Conservation (phyloP, 2,888 invertebrate genomes). For the Mythimna loreyi region DNA sequence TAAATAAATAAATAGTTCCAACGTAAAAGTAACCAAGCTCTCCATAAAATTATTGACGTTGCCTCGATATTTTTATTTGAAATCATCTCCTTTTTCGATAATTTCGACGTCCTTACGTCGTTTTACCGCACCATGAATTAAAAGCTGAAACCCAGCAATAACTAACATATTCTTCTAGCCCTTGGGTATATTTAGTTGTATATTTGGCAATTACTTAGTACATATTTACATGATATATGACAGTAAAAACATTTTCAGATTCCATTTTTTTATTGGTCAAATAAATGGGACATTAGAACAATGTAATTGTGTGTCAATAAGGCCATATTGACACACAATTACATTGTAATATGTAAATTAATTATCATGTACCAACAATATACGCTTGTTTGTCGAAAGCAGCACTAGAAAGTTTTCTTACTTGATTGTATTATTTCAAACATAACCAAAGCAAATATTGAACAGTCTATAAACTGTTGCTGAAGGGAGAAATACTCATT, state of each 20-base stretch:
- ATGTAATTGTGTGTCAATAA: too few relatives aligned
- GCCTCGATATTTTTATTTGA: neutral
- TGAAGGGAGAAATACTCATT: conserved; percentile 6
- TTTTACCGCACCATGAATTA: neutral
- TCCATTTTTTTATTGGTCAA: neutral
- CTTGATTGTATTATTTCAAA: conserved; percentile 16
- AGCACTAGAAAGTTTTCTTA: conserved; percentile 5
- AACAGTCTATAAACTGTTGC: conserved; percentile 12
- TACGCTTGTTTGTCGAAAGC: conserved; percentile 4
- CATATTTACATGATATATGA: neutral
- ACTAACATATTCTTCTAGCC: conserved; percentile 1
- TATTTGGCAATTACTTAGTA: conserved; percentile 1
- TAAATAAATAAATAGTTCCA: too few relatives aligned
- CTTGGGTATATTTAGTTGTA: neutral
- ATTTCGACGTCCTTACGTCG: too few relatives aligned
- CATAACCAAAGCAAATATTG: conserved; percentile 19
- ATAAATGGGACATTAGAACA: neutral
- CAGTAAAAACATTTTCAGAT: neutral
- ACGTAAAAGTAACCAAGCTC: neutral
- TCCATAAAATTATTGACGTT: too few relatives aligned
- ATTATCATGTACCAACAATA: neutral
- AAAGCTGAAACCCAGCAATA: neutral
- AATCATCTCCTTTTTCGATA: neutral
- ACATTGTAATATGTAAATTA: neutral
- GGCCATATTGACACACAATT: too few relatives aligned